Conservation (phyloP, 2,113 vertebrate species). For the Eretmodus cyanostictus region DNA sequence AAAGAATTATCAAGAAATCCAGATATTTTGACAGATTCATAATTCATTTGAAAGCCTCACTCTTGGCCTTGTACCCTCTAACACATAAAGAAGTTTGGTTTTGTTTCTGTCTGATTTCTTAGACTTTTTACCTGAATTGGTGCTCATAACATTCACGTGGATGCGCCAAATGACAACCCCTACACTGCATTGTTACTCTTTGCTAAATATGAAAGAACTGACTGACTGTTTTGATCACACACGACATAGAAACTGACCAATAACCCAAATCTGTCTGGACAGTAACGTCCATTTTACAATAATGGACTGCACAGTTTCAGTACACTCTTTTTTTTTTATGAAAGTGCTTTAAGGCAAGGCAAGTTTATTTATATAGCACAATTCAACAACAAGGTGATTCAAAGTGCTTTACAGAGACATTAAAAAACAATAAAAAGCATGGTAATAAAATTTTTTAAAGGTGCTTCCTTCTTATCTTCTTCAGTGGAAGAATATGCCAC, state of each 20-base stretch:
- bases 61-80: not conserved
- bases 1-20: not conserved
- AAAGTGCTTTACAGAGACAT: not conserved
- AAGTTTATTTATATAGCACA: not conserved
- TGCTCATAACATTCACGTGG: rapidly evolving
- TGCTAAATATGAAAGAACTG: not conserved
- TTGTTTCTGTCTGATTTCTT: not conserved
- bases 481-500: not conserved
- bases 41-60: not conserved
- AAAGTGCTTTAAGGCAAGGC: not conserved
- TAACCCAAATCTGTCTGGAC: not conserved
- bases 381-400: not conserved
- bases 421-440: too few species aligned
- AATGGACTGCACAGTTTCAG: not conserved
- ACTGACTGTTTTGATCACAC: not conserved
- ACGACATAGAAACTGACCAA: not conserved
- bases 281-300: not conserved
- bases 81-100: not conserved
- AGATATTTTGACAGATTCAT: not conserved
- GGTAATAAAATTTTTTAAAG: not conserved
- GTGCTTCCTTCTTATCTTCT: not conserved
- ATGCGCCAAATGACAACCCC: not conserved
- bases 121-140: not conserved
- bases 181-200: not conserved
- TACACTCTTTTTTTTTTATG: not conserved